Conservation (phyloP, 2,888 invertebrate genomes). For the Noctua pronuba region DNA sequence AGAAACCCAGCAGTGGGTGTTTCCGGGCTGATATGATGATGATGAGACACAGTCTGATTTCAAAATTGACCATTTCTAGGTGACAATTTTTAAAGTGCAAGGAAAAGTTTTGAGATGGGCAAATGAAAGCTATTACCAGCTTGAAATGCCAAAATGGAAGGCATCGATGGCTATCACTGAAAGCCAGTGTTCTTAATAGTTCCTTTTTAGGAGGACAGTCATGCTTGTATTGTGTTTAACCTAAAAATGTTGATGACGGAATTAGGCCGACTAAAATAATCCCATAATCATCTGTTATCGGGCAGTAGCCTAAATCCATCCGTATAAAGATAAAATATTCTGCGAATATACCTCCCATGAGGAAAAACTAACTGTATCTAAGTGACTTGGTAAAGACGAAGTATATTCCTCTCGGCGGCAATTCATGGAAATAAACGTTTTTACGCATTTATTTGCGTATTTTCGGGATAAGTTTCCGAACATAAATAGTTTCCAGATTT, state of each 20-base stretch:
- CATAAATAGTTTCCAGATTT: slow-evolving; percentile 9
- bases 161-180: background rate
- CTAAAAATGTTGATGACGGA: background rate
- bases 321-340: slow-evolving; percentile 5
- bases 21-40: too few species aligned
- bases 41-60: background rate
- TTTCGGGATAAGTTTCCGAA: slow-evolving; percentile 4
- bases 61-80: background rate
- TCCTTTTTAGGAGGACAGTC: background rate
- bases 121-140: background rate
- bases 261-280: background rate
- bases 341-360: background rate
- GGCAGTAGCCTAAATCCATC: slow-evolving; percentile 16
- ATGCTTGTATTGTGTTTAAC: background rate
- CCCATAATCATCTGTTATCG: slow-evolving; percentile 17
- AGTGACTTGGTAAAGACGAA: background rate
- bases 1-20: too few species aligned
- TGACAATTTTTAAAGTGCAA: background rate
- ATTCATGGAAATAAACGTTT: background rate
- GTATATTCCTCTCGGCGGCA: background rate
- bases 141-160: background rate
- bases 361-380: background rate
- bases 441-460: background rate
- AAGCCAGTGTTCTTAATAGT: background rate
- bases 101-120: background rate